These are phyloP conservation scores for Quadriops clusia DNA, from an alignment of 2,888 invertebrate genomes.

Conservation along the genomic window DNA sequence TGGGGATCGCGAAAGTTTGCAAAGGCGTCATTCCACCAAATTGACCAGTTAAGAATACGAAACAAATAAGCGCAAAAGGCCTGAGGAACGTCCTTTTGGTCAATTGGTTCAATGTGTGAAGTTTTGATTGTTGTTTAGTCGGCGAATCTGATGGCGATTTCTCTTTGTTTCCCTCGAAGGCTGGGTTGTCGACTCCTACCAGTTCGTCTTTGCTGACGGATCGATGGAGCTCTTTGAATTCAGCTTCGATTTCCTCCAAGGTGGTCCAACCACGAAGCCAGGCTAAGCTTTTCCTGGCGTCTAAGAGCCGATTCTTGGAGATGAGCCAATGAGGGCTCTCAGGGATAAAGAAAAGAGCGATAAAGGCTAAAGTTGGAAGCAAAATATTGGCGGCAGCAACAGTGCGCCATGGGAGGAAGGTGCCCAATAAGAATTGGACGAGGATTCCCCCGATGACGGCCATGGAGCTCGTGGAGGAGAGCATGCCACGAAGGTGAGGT, in stretches of 20 bases:
- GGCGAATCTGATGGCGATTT: conserved; percentile 11
- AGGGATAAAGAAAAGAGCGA: conserved; percentile 59
- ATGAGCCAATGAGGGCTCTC: conserved; percentile 76
- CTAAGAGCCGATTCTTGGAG: conserved; percentile 49
- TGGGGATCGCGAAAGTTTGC: conserved; percentile 61
- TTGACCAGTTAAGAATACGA: conserved; percentile 59
- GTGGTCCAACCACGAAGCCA: conserved; percentile 73
- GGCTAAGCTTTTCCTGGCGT: conserved; percentile 57
- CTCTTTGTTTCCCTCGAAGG: conserved; percentile 16
- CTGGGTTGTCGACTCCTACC: conserved; percentile 17
- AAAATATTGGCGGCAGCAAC: conserved; percentile 56
- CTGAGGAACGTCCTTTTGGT: conserved; percentile 49
- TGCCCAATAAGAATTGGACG: conserved; percentile 62
- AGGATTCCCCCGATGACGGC: conserved; percentile 66
- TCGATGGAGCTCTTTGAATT: conserved; percentile 41
- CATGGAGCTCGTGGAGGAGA: conserved; percentile 63
- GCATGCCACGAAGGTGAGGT: conserved; percentile 62
- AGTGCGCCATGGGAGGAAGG: conserved; percentile 57
- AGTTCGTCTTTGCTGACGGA: conserved; percentile 13
- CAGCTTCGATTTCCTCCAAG: conserved; percentile 46
- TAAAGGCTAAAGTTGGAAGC: conserved; percentile 52
- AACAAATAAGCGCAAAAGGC: conserved; percentile 54
- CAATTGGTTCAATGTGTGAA: conserved; percentile 36
- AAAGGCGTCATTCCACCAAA: conserved; percentile 67
- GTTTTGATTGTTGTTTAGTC: conserved; percentile 5